These are phyloP conservation scores for Intellagama lesueurii DNA, from an alignment of 2,797 vertebrate species.

Conservation along the genomic window DNA sequence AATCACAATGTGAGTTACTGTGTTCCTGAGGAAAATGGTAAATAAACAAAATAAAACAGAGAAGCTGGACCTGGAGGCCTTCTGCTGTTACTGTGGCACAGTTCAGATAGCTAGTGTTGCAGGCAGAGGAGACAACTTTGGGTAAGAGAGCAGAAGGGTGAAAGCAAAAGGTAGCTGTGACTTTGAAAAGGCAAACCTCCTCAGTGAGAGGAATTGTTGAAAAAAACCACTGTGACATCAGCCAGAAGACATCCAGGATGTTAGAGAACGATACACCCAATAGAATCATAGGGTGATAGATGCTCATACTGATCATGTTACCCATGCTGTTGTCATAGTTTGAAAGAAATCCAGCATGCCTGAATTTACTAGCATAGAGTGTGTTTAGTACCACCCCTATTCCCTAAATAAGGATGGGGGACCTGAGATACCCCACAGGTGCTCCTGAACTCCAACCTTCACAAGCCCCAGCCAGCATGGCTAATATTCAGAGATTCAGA, in stretches of 20 bases:
- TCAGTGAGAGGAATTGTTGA: neutral
- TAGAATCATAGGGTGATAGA: neutral
- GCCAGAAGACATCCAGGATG: neutral
- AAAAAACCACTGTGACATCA: neutral
- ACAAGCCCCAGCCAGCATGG: neutral
- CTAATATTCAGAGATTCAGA: neutral
- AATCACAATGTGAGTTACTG: neutral
- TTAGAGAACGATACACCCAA: neutral
- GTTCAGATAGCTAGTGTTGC: rapidly evolving
- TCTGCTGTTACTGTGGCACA: neutral
- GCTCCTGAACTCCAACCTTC: neutral
- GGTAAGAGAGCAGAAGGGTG: too few species aligned
- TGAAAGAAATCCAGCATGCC: neutral
- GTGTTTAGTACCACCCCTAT: neutral
- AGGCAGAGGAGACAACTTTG: neutral
- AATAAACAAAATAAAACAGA: neutral
- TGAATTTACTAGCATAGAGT: neutral
- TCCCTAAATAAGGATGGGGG: neutral
- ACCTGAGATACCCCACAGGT: neutral
- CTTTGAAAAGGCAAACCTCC: neutral
- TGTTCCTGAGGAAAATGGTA: neutral
- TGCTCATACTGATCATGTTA: neutral
- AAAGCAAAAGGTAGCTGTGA: neutral
- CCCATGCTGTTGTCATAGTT: neutral
- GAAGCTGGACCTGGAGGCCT: neutral